These are phyloP conservation scores for Pelagia noctiluca DNA, from an alignment of 30 jellyfish, hydroid and myxozoan species.

Conservation along the genomic window DNA sequence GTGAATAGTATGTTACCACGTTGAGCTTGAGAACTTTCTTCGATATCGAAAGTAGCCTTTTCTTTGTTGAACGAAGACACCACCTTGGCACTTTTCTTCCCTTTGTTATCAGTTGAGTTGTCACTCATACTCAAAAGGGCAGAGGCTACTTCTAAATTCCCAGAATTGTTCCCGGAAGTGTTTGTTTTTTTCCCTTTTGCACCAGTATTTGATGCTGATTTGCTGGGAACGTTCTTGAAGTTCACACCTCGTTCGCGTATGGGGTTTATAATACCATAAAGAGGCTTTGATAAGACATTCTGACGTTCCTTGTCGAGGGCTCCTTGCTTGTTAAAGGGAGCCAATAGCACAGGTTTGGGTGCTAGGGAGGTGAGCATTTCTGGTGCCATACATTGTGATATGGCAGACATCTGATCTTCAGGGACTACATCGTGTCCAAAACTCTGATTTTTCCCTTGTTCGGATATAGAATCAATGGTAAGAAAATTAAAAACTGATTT, in stretches of 20 bases:
- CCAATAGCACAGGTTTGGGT: too few relatives aligned
- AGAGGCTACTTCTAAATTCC: slow-evolving; percentile 89
- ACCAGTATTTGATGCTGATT: neutral
- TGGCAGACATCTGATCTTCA: too few relatives aligned
- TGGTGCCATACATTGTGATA: too few relatives aligned
- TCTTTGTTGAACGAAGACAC: slow-evolving; percentile 64
- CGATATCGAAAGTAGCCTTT: slow-evolving; percentile 55
- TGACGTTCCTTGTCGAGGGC: neutral
- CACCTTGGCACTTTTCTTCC: slow-evolving; percentile 53
- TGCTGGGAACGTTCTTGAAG: neutral
- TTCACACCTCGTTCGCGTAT: neutral
- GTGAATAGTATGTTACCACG: slow-evolving; percentile 73
- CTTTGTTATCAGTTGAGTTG: slow-evolving; percentile 57
- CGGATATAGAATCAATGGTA: too few relatives aligned
- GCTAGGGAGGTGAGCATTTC: too few relatives aligned
- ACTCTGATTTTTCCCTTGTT: too few relatives aligned
- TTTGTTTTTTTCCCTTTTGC: slow-evolving; percentile 23
- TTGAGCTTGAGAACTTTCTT: slow-evolving; percentile 59
- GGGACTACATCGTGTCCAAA: too few relatives aligned
- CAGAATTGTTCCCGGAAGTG: slow-evolving; percentile 34
- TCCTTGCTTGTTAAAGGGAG: too few relatives aligned
- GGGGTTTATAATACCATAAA: neutral
- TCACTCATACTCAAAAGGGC: slow-evolving; percentile 96
- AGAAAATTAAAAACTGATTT: too few relatives aligned
- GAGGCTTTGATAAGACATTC: neutral